phyloP scores from a whole-genome alignment of 2,113 vertebrate species.

The Artemisiospiza belli region DNA sequence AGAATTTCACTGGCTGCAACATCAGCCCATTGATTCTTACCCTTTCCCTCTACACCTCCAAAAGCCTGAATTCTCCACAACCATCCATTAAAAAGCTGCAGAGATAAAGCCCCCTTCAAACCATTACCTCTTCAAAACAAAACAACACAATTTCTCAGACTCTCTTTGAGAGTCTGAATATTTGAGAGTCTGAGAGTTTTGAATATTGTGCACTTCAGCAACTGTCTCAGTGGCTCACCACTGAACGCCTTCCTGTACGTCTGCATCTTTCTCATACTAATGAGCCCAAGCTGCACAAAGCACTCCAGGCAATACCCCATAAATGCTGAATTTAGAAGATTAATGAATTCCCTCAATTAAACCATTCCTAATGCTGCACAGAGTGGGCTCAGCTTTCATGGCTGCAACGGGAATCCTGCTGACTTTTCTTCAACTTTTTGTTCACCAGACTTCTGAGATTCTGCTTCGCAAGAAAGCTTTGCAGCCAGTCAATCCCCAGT shows the following conservation, averaged over 20 bases:
- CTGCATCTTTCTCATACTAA: background rate
- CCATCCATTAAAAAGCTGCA: background rate
- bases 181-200: too few species aligned
- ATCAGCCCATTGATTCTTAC: background rate
- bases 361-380: background rate
- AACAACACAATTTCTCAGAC: background rate
- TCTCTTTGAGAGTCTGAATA: background rate
- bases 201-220: rapidly evolving
- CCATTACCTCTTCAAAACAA: background rate
- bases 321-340: background rate
- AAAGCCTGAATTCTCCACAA: background rate
- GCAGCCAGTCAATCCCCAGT: background rate
- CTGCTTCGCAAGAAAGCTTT: background rate
- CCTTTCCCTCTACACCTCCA: background rate
- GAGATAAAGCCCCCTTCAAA: background rate
- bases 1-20: background rate
- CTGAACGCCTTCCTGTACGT: background rate
- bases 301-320: background rate
- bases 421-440: background rate
- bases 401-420: background rate
- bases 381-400: background rate
- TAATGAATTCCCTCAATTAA: background rate
- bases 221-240: background rate
- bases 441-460: background rate
- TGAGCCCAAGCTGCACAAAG: background rate